Conservation (phyloP, 2,888 invertebrate genomes). For the Harpalus rufipes region DNA sequence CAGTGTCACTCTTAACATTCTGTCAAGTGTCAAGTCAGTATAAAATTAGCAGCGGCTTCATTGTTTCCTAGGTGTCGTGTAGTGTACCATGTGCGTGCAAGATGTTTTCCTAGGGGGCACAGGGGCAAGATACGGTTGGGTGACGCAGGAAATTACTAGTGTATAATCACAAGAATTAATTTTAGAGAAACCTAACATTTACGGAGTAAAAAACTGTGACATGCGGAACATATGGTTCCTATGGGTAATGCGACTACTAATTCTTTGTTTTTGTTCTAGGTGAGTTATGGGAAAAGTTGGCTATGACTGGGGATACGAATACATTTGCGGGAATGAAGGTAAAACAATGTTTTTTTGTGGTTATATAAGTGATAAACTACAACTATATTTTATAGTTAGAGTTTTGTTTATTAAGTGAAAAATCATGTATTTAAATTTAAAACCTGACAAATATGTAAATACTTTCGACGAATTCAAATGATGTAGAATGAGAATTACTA, state of each 20-base stretch:
- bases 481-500: too few species aligned
- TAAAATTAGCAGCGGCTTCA: constrained; percentile 55
- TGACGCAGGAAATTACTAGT: constrained; percentile 50
- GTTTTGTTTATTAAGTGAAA: too few species aligned
- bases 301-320: neutral
- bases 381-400: too few species aligned
- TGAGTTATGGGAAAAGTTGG: constrained; percentile 21
- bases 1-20: neutral
- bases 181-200: constrained; percentile 58
- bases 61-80: constrained; percentile 33
- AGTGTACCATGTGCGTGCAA: constrained; percentile 33
- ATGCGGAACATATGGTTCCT: constrained; percentile 41
- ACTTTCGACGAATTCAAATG: too few species aligned
- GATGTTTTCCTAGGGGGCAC: constrained; percentile 39
- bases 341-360: neutral
- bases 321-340: constrained; percentile 22
- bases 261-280: constrained; percentile 49
- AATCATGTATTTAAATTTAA: too few species aligned
- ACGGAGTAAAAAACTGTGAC: constrained; percentile 47
- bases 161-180: constrained; percentile 58
- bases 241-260: constrained; percentile 12
- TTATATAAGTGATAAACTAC: neutral
- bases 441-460: too few species aligned
- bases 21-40: constrained; percentile 8
- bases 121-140: constrained; percentile 22